A percentile compares a stretch with the other conserved stretches of the same genome.
Evolutionary conservation across 2,888 invertebrate species (phyloP).

Genomic region (Kuschelorhynchus macadamiae): DNA sequence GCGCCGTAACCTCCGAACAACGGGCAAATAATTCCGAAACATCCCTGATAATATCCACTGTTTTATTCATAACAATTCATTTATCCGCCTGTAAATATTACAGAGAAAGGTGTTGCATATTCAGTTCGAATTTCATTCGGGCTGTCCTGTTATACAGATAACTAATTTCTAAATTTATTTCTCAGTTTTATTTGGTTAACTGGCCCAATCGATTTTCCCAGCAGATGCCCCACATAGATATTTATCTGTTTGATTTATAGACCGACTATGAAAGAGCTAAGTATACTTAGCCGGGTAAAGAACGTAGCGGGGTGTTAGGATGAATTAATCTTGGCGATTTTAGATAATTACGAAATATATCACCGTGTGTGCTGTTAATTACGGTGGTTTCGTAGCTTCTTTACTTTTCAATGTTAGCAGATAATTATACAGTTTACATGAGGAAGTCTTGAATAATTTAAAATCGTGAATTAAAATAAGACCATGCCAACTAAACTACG

Average conservation of each 20-base stretch:
- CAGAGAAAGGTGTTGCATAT: constrained; percentile 26
- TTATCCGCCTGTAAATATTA: constrained; percentile 22
- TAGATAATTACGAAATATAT: too few relatives aligned
- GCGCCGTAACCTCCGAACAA: neutral
- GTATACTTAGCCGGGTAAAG: too few relatives aligned
- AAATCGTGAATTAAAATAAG: too few relatives aligned
- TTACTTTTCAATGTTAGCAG: too few relatives aligned
- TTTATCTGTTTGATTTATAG: constrained; percentile 38
- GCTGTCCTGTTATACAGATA: neutral
- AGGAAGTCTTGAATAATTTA: too few relatives aligned
- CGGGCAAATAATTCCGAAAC: neutral
- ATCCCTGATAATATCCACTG: constrained; percentile 18
- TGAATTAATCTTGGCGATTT: too few relatives aligned
- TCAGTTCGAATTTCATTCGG: neutral
- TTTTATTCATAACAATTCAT: constrained; percentile 38
- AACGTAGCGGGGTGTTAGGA: too few relatives aligned
- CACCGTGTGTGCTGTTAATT: too few relatives aligned
- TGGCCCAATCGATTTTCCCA: constrained; percentile 38
- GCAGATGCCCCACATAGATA: constrained; percentile 32
- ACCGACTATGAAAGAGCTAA: constrained; percentile 13
- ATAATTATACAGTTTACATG: too few relatives aligned
- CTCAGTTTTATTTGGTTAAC: constrained; percentile 41
- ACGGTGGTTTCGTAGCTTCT: too few relatives aligned
- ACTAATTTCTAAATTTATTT: neutral
- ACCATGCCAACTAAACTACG: too few relatives aligned